Percentiles rank a stretch among this genome's conserved stretches.
Conservation (phyloP, 2,113 vertebrate species). For the Blennius ocellaris region DNA sequence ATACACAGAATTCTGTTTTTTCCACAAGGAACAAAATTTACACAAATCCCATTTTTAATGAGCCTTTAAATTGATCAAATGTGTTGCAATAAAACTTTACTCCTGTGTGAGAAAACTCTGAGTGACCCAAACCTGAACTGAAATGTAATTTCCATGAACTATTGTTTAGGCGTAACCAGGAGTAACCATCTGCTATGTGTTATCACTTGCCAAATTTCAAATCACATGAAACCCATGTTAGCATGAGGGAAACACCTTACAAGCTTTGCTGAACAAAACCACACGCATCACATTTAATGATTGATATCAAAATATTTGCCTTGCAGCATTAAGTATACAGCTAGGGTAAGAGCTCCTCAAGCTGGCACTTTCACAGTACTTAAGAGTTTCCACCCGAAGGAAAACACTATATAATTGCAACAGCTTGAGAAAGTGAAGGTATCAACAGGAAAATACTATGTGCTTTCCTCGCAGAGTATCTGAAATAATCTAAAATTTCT, state of each 20-base stretch:
- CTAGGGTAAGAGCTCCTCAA: constrained; percentile 17
- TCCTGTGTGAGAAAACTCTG: constrained; percentile 1
- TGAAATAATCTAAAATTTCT: not conserved
- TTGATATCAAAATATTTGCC: constrained; percentile 17
- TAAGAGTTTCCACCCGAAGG: constrained; percentile 9
- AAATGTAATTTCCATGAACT: constrained; percentile 31
- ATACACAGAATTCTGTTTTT: not conserved
- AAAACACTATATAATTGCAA: not conserved
- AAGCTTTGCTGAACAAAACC: not conserved
- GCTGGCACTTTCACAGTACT: constrained; percentile 17
- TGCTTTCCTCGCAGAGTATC: not conserved
- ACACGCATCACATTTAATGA: constrained; percentile 4
- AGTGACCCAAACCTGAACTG: constrained; percentile 21
- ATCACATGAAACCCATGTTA: not conserved
- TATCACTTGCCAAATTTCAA: too few species aligned
- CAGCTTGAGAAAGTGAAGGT: constrained; percentile 5
- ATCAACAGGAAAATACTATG: constrained; percentile 14
- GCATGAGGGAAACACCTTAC: not conserved
- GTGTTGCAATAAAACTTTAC: not conserved
- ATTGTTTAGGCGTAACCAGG: constrained; percentile 2
- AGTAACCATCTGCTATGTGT: too few species aligned
- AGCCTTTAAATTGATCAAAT: not conserved
- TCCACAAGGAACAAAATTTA: not conserved
- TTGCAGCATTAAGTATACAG: constrained; percentile 7
- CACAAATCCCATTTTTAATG: not conserved